Evolutionary conservation across 1,140 invertebrate species (phyloP), one percentile per base, ranked within the genome.

Genomic region (Drosophila athabasca): DNA sequence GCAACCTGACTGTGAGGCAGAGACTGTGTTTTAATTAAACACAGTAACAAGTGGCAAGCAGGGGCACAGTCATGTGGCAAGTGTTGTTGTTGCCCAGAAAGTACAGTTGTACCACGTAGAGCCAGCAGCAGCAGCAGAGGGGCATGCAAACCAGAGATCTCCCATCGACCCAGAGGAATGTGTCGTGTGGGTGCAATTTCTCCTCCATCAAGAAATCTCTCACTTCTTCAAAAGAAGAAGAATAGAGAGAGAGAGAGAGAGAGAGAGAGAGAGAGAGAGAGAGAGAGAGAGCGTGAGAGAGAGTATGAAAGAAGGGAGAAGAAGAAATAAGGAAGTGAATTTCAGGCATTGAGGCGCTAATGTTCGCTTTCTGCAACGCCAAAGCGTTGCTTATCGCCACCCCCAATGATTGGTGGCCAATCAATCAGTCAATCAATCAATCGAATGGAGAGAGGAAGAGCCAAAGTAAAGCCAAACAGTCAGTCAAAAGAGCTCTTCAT

Each of bases 1-100:
- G 61, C 74, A 78, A 58, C 41, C 62, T 61, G 74, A 62, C 70
- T 78, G 35, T 13, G 24, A 26, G 35, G 11, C 35, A 2, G 35
- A 13, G 35, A 39, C 35, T 13, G 35, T 39, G 74, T 79, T 88
- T 85, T 87, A 87, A 87, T 87, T 87, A 87, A 87, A 88, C 74
- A 88, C 35, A 13, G 4, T 11, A 87, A 87, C 82, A 85, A 65
- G 58, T 59, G 51, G 52, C 60, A 35, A 41, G 45, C 60, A 41
- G 45, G 45, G 52, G 52, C 19, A 57, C 53, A 62, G 75, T 71
- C 81, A 83, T 76, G 79, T 78, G 88, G 78, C 82, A 67, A 67
- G 74, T 81, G 77, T 52, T 65, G 60, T 65, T 51, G 17, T 55
- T 13, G 55, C 50, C n/a, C 59, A 39, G 51, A 29, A 48, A 53